phyloP scores from a whole-genome alignment of 1,140 invertebrate species.

The Trichonephila inaurata region DNA sequence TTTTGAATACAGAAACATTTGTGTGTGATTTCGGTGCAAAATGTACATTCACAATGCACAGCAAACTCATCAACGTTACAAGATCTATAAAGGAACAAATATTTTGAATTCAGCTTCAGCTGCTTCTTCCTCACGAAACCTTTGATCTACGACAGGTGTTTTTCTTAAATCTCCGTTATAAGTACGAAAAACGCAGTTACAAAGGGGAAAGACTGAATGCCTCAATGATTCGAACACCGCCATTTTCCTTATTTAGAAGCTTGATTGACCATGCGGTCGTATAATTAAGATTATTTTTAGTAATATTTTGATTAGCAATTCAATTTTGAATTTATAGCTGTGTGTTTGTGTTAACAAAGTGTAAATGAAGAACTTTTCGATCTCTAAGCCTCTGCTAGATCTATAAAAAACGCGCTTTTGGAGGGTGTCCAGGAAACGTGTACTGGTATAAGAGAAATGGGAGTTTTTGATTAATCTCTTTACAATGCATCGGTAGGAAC shows the following conservation, averaged over 20 bases:
- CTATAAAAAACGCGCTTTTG: too few species aligned
- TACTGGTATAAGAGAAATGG: too few species aligned
- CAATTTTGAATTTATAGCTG: not conserved
- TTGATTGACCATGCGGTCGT: slow-evolving; percentile 4
- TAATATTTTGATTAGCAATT: not conserved
- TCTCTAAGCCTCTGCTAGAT: too few species aligned
- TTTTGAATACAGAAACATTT: not conserved
- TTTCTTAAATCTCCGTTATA: not conserved
- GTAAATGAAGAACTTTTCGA: too few species aligned
- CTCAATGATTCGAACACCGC: not conserved
- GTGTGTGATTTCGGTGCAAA: too few species aligned
- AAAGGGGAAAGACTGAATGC: not conserved
- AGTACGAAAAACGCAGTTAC: not conserved
- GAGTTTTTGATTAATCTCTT: too few species aligned
- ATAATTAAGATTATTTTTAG: not conserved
- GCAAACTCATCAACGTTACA: too few species aligned
- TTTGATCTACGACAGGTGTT: slow-evolving; percentile 3
- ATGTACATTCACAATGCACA: too few species aligned
- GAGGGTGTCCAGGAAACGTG: too few species aligned
- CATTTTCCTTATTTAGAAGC: not conserved
- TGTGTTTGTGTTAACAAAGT: not conserved
- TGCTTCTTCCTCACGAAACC: not conserved
- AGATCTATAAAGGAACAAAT: not conserved
- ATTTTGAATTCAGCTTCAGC: not conserved
- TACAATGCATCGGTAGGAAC: too few species aligned